Conservation (phyloP, 1,140 invertebrate species). For the Linepithema humile region DNA sequence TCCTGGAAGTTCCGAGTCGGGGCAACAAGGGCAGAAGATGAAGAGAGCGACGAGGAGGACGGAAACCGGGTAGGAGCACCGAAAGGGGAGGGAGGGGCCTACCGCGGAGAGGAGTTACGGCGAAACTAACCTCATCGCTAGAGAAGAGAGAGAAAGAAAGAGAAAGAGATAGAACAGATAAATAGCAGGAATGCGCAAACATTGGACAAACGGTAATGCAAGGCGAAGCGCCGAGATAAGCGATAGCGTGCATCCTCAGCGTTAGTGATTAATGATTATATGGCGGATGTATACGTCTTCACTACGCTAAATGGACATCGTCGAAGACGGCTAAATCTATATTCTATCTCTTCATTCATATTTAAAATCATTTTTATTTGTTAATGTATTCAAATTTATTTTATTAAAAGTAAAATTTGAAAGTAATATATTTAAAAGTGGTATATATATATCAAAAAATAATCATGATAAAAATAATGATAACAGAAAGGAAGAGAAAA, state of each 20-base stretch:
- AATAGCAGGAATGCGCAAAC: conserved; percentile 28
- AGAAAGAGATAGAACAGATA: conserved; percentile 15
- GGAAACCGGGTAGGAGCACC: conserved; percentile 26
- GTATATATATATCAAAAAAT: no score
- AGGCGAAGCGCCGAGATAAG: conserved; percentile 9
- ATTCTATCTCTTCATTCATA: background rate
- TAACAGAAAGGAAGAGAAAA: background rate
- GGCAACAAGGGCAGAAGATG: conserved; percentile 7
- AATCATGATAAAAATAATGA: background rate
- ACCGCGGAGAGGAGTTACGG: conserved; percentile 6
- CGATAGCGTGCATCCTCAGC: conserved; percentile 3
- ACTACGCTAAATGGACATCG: background rate
- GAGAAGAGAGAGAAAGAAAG: background rate
- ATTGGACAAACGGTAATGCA: conserved; percentile 33
- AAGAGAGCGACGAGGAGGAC: conserved; percentile 35
- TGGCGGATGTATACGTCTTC: background rate
- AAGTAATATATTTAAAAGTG: background rate
- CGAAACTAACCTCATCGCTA: background rate
- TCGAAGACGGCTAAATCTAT: background rate
- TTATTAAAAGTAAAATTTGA: background rate
- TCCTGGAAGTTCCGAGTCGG: conserved; percentile 28
- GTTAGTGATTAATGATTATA: conserved; percentile 30
- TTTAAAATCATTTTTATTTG: background rate
- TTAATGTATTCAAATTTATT: background rate
- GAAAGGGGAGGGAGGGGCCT: background rate